Base-by-base conservation (phyloP, 2,113 vertebrate genomes). In the Colistium nudipinnis region DNA sequence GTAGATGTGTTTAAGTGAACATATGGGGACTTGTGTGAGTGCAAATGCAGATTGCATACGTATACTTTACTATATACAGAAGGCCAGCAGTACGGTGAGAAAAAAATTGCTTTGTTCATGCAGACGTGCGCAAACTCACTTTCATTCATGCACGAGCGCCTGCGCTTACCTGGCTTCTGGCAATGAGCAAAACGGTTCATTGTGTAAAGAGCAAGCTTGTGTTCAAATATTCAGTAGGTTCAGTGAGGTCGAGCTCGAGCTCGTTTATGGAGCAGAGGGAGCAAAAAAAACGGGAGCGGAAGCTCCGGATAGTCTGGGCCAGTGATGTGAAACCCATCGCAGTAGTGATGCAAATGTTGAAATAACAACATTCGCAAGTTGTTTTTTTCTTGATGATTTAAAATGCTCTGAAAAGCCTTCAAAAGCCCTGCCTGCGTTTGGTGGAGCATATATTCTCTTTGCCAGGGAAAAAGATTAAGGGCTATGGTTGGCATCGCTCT, bases 201-300 rank as follows among this genome's bases (percentile, higher is more conserved):
- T 64, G 68, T 69, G 45, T 78, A 76, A 76, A 70, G 71, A 82
- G 74, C 66, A 82, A 76, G 82, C 66, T 73, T 59, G 62, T 80
- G 73, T 44, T 88, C 14, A 82, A 86, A 81, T 82, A 86, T 84
- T 86, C 70, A 0, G 78, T 73, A 80, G 76, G 73, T 74, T 61
- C 59, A 66, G 72, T 27, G 62, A 44, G 80, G 80, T 84, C 52
- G 61, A 73, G 74, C 74, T 84, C 52, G 61, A 73, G 74, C 74
- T 81, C 80, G 64, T 79, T 76, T 74, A 60, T 76, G 73, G 74
- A 61, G 65, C 39, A 17, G 55, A 68, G 38, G 20, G 76, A 66
- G 65, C 60, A 53, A 74, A 78, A 80, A 66, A 0, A 22, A 66
- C 56, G 76, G 61, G 55, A 0, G 16, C 30, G n/a, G n/a, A n/a